Percentiles rank a stretch among this genome's conserved stretches.
Evolutionary conservation across 2,113 vertebrate genomes (phyloP).

Genomic region (Entomyzon cyanotis): DNA sequence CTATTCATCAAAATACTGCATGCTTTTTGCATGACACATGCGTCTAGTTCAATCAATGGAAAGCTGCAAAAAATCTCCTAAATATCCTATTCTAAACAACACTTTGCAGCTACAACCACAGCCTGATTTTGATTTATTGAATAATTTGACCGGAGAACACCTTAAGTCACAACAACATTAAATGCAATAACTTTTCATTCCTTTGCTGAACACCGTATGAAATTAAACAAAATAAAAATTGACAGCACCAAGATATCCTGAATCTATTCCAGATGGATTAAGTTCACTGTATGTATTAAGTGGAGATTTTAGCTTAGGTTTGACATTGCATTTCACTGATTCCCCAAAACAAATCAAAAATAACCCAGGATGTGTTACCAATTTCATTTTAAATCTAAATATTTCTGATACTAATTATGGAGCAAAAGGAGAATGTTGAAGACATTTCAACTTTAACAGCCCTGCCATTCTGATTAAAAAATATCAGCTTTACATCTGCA

Average conservation of each 20-base stretch:
- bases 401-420: constrained; percentile 73
- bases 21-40: constrained; percentile 16
- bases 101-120: constrained; percentile 26
- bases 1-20: constrained; percentile 74
- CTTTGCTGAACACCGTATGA: constrained; percentile 61
- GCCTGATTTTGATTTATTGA: constrained; percentile 72
- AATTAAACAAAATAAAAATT: constrained; percentile 74
- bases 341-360: constrained; percentile 52
- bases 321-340: constrained; percentile 43
- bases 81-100: constrained; percentile 53
- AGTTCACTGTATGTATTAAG: constrained; percentile 36
- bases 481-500: constrained; percentile 82
- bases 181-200: constrained; percentile 68
- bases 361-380: constrained; percentile 59
- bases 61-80: constrained; percentile 52
- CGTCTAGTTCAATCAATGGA: constrained; percentile 46
- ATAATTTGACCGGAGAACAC: constrained; percentile 68
- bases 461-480: constrained; percentile 73
- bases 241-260: constrained; percentile 67
- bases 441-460: constrained; percentile 66
- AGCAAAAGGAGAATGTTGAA: constrained; percentile 51
- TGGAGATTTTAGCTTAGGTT: constrained; percentile 28
- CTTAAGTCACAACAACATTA: constrained; percentile 70
- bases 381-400: constrained; percentile 69
- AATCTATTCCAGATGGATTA: constrained; percentile 70